Conservation (phyloP, 2,113 vertebrate species). For the Isichthys henryi region DNA sequence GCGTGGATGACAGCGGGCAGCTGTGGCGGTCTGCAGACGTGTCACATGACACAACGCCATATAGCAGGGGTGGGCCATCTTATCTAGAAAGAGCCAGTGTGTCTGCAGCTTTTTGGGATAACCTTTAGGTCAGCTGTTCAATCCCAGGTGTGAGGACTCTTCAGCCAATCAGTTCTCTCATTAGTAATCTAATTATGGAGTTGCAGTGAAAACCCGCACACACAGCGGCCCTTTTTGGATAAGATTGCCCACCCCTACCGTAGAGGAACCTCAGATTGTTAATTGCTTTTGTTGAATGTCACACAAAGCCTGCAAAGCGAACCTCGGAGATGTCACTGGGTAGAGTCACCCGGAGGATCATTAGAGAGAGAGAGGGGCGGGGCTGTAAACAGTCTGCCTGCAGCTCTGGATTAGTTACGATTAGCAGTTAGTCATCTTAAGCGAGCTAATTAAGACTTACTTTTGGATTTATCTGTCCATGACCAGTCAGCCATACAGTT, state of each 20-base stretch:
- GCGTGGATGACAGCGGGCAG: no score
- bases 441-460: background rate
- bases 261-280: no score
- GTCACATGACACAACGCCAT: background rate
- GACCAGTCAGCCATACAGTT: background rate
- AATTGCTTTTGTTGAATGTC: background rate
- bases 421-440: background rate
- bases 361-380: background rate
- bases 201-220: no score
- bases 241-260: background rate
- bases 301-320: background rate
- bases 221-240: no score
- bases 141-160: no score
- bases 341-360: background rate
- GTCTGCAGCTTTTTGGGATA: no score
- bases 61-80: background rate
- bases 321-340: background rate
- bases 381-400: background rate
- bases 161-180: no score
- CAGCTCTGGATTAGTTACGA: background rate
- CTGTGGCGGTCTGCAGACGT: background rate
- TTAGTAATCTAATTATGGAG: no score
- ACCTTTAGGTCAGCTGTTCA: no score
- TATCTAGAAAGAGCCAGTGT: no score
- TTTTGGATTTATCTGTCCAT: background rate